Conservation (phyloP, 2,113 vertebrate species). For the Chloropsis hardwickii region DNA sequence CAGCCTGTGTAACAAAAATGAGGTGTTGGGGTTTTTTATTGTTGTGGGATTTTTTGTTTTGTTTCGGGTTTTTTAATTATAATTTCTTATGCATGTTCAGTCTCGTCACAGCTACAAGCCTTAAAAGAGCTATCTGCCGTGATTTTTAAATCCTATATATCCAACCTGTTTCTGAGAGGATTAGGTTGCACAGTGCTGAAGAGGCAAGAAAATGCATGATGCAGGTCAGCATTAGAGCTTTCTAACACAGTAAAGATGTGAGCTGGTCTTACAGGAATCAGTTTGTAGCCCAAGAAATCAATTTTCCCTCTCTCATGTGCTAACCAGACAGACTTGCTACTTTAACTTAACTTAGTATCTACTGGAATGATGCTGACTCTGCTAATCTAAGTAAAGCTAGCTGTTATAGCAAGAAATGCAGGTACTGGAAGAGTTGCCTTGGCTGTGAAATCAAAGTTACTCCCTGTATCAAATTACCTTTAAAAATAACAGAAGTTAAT, state of each 20-base stretch:
- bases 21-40: fast-evolving
- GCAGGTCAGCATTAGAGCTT: background rate
- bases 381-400: background rate
- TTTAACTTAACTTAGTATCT: background rate
- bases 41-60: background rate
- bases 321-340: background rate
- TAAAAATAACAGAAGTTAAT: background rate
- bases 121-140: background rate
- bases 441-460: background rate
- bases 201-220: background rate
- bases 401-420: background rate
- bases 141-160: background rate
- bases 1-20: background rate
- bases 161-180: background rate
- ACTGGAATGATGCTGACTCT: background rate
- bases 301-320: background rate
- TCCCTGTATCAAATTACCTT: background rate
- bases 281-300: background rate
- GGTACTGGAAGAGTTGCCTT: background rate
- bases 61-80: background rate
- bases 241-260: background rate
- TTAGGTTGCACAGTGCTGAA: background rate
- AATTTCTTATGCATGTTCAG: background rate
- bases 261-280: background rate
- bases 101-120: background rate